These are phyloP conservation scores for Ailuropoda melanoleuca DNA, from an alignment of 2,113 vertebrate species.

Conservation along the genomic window DNA sequence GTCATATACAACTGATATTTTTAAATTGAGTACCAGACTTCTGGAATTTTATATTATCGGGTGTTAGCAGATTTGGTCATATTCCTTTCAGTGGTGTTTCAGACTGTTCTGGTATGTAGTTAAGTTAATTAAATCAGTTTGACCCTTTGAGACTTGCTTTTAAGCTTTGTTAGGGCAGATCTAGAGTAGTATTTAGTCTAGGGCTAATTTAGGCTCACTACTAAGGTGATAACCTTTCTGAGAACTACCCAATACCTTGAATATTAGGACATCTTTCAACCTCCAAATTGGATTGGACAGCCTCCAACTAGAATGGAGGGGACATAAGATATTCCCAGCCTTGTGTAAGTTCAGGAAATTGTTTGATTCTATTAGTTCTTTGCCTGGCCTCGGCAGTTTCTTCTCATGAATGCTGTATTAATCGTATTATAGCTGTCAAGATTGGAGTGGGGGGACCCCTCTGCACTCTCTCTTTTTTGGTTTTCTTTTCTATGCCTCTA, in stretches of 20 bases:
- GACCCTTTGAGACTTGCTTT: not conserved
- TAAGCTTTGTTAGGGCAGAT: not conserved
- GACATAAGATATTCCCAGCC: slow-evolving; percentile 9
- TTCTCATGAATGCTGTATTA: not conserved
- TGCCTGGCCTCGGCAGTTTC: not conserved
- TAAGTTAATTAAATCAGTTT: not conserved
- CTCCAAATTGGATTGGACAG: not conserved
- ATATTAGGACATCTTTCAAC: slow-evolving; percentile 2
- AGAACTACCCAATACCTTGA: not conserved
- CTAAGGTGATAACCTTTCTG: not conserved
- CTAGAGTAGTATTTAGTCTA: not conserved
- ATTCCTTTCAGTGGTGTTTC: not conserved
- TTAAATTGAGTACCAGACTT: not conserved
- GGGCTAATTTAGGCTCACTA: not conserved
- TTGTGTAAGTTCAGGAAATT: slow-evolving; percentile 32
- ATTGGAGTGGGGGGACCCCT: not conserved
- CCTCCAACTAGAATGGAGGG: not conserved
- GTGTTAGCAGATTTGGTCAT: not conserved
- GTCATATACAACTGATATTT: not conserved
- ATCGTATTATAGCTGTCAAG: not conserved
- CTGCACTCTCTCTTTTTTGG: not conserved
- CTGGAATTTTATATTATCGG: not conserved
- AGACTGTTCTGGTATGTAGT: not conserved
- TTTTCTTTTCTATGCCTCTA: not conserved
- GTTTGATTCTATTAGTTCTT: not conserved